Conservation (phyloP, 2,888 invertebrate genomes). For the Philonicus albiceps region DNA sequence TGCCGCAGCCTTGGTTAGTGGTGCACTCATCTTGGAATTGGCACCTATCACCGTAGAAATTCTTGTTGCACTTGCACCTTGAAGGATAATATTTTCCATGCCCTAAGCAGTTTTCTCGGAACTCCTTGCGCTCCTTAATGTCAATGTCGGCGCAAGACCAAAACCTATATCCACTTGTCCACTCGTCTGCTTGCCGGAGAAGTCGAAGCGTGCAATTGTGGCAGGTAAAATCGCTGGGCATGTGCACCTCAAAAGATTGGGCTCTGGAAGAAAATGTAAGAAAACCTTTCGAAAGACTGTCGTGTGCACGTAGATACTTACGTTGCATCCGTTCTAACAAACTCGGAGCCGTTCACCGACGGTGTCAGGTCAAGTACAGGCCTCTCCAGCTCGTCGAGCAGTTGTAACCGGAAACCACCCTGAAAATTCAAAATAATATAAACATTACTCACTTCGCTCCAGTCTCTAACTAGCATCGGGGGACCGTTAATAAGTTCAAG, state of each 20-base stretch:
- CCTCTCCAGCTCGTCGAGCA: conserved; percentile 84
- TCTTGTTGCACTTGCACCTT: conserved; percentile 81
- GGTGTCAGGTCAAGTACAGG: conserved; percentile 86
- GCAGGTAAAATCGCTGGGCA: conserved; percentile 85
- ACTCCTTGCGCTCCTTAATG: conserved; percentile 77
- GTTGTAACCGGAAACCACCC: conserved; percentile 91
- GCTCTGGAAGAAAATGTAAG: conserved; percentile 67
- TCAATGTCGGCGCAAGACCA: conserved; percentile 97
- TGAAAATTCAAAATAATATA: conserved; percentile 64
- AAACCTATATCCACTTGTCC: conserved; percentile 85
- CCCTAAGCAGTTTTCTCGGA: conserved; percentile 84
- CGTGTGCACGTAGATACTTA: conserved; percentile 66
- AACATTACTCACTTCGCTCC: not conserved
- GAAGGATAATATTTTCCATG: conserved; percentile 82
- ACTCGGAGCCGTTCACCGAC: conserved; percentile 79
- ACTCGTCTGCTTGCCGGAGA: conserved; percentile 89
- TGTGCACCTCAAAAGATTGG: conserved; percentile 79
- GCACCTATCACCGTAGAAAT: conserved; percentile 83
- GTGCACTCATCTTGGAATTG: conserved; percentile 90
- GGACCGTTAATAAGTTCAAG: conserved; percentile 40
- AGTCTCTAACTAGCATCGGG: not conserved
- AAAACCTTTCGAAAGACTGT: not conserved
- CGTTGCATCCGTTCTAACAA: conserved; percentile 85
- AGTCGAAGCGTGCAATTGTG: conserved; percentile 89
- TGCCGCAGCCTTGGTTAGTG: conserved; percentile 84